Conservation (phyloP, 2,797 vertebrate species). For the Melanotaenia boesemani region DNA sequence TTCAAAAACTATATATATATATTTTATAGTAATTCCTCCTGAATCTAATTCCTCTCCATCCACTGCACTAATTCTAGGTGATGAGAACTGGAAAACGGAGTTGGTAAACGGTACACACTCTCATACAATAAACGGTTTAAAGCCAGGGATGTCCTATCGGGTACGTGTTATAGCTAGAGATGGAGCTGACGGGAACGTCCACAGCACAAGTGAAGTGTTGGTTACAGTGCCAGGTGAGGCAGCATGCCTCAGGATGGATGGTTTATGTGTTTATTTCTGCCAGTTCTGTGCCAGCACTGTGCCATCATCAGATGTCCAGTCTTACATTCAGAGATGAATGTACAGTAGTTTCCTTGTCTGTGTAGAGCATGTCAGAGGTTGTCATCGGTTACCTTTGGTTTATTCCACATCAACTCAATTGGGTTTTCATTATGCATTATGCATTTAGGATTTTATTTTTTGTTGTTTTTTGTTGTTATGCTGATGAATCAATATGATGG, state of each 20-base stretch:
- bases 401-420: background rate
- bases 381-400: constrained; percentile 6
- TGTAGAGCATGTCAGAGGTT: constrained; percentile 32
- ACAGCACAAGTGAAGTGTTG: constrained; percentile 90
- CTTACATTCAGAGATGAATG: constrained; percentile 23
- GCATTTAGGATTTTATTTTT: background rate
- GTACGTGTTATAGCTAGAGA: constrained; percentile 93
- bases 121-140: constrained; percentile 93
- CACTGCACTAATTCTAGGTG: constrained; percentile 83
- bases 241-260: constrained; percentile 70
- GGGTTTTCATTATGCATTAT: background rate
- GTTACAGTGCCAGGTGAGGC: constrained; percentile 96
- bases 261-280: constrained; percentile 23
- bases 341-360: constrained; percentile 29
- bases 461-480: background rate
- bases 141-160: constrained; percentile 93
- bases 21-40: constrained; percentile 1
- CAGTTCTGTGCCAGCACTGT: constrained; percentile 14
- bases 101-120: constrained; percentile 92
- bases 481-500: background rate
- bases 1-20: background rate
- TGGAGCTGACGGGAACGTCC: constrained; percentile 82
- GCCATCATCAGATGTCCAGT: constrained; percentile 25
- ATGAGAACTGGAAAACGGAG: constrained; percentile 96
- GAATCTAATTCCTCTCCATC: constrained; percentile 46